Evolutionary conservation across 2,113 vertebrate genomes (phyloP).

Genomic region (Cranoglanis bouderius): DNA sequence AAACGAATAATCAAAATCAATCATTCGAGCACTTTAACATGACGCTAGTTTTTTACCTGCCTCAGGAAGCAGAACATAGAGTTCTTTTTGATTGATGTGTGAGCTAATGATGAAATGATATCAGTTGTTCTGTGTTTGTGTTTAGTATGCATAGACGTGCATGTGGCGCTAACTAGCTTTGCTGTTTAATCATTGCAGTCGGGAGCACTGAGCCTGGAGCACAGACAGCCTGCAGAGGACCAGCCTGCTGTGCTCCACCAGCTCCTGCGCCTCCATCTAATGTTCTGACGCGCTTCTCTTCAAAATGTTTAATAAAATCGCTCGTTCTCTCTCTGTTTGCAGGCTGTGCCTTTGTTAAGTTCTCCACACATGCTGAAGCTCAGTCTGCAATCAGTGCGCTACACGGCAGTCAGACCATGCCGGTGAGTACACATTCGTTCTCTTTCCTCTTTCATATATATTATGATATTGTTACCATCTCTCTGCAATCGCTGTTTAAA

Average conservation of each 20-base stretch:
- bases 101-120: slow-evolving; percentile 18
- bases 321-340: slow-evolving; percentile 55
- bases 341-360: slow-evolving; percentile 99
- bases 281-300: slow-evolving; percentile 60
- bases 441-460: background rate
- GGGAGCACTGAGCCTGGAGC: slow-evolving; percentile 63
- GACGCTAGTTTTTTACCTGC: background rate
- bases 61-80: background rate
- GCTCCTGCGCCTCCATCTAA: slow-evolving; percentile 48
- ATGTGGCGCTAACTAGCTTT: slow-evolving; percentile 73
- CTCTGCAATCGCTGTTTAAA: background rate
- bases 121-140: slow-evolving; percentile 53
- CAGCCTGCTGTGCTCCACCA: slow-evolving; percentile 33
- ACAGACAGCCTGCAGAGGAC: slow-evolving; percentile 61
- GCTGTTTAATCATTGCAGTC: slow-evolving; percentile 73
- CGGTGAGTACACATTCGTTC: slow-evolving; percentile 80
- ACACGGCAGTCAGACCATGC: slow-evolving; percentile 99
- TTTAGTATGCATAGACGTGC: slow-evolving; percentile 72
- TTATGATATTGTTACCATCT: background rate
- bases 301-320: slow-evolving; percentile 42
- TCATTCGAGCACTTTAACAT: background rate
- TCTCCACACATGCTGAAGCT: slow-evolving; percentile 96
- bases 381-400: slow-evolving; percentile 97
- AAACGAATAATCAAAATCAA: slow-evolving; percentile 4
- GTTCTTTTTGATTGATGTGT: slow-evolving; percentile 13